Evolutionary conservation across 2,888 invertebrate genomes (phyloP).

Genomic region (Cephus nigrinus): DNA sequence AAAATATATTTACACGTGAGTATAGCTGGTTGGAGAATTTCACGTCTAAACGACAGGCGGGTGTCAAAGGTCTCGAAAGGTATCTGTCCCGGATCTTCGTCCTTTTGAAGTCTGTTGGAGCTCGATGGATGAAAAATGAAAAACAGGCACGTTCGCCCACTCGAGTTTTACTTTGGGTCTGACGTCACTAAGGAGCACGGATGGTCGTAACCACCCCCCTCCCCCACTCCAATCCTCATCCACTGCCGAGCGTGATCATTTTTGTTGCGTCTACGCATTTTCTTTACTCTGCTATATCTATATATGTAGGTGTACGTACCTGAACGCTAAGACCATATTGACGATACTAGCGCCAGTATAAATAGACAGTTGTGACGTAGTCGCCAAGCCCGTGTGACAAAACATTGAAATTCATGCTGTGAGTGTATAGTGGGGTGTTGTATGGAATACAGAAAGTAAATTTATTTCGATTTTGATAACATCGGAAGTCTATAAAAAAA

Average conservation of each 20-base stretch:
- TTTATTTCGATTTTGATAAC: not conserved
- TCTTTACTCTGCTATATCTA: not conserved
- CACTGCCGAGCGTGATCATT: no score
- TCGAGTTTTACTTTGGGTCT: not conserved
- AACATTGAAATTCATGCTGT: not conserved
- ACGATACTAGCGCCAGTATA: not conserved
- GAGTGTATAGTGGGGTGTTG: not conserved
- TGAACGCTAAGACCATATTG: not conserved
- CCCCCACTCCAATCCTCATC: no score
- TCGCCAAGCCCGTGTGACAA: not conserved
- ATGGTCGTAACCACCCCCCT: no score
- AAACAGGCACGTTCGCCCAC: not conserved
- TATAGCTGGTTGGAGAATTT: not conserved
- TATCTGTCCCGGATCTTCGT: not conserved
- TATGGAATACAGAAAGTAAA: not conserved
- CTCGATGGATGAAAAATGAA: not conserved
- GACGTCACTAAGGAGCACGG: not conserved
- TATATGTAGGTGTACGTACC: not conserved
- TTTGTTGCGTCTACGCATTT: not conserved
- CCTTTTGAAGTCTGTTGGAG: not conserved
- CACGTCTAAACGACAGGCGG: not conserved
- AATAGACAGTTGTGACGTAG: conserved; percentile 2
- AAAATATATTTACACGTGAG: not conserved
- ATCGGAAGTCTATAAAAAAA: not conserved
- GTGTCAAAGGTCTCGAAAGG: not conserved